Base-by-base conservation (phyloP, 2,797 vertebrate species). In the Intellagama lesueurii region DNA sequence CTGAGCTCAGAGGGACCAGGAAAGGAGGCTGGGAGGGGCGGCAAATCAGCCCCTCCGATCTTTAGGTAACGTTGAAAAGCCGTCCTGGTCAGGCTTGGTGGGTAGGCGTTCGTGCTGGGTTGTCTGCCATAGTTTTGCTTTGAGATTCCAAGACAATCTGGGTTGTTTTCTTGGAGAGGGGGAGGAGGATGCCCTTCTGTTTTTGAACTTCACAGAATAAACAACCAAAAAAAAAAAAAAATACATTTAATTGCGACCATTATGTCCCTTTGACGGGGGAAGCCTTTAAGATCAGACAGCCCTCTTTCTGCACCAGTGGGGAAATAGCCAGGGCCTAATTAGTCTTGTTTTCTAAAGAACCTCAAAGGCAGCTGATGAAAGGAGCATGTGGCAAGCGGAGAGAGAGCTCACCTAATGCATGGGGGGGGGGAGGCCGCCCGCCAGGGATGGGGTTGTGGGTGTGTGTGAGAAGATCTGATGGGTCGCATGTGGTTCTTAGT, bases 291-390 rank as follows among this genome's bases (percentile, higher is more conserved):
- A 95, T 96, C 95, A 95, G 94, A 93, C 94, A 91, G 93, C 94
- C 93, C 92, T 90, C 83, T 94, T 93, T 88, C 92, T 91, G 91
- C 94, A 94, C 95, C 93, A 92, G 94, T 95, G 94, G 52, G 52
- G 95, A 96, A 96, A 96, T 95, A 94, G 94, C 95, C 94, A 88
- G 94, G 40, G 94, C 95, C 95, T 95, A 95, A 96, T 95, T 96
- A 96, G 95, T 95, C 95, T 93, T 93, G 95, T 95, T 96, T 96
- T 94, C 95, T 94, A 95, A 95, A 95, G 95, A 93, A 93, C 93
- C 95, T 96, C 95, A 95, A 96, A 96, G 94, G 92, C 92, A 93
- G 93, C 94, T 95, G 95, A 96, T 96, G 95, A 95, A 95, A 96
- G 95, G 94, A 94, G 94, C 93, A 94, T 91, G 89, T 92, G 94